phyloP scores from a whole-genome alignment of 1,140 invertebrate genomes.

The Scaptomyza graminum region DNA sequence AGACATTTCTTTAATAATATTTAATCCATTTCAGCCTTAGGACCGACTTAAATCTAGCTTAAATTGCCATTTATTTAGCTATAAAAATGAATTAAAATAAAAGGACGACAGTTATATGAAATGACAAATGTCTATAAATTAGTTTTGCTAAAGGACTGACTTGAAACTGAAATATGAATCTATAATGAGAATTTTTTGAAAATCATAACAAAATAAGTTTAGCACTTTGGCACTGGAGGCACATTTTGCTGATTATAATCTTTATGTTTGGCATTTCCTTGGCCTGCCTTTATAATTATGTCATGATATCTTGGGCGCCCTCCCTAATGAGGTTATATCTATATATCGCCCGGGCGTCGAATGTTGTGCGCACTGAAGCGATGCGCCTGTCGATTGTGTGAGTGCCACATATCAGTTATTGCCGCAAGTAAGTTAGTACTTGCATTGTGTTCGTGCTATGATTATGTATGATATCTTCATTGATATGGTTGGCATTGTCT shows the following conservation, averaged over 20 bases:
- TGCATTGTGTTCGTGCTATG: slow-evolving; percentile 55
- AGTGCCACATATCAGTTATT: slow-evolving; percentile 27
- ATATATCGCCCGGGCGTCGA: slow-evolving; percentile 56
- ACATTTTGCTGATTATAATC: slow-evolving; percentile 30
- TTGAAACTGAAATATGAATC: no score
- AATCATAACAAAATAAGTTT: no score
- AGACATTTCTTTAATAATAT: no score
- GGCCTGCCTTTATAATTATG: not conserved
- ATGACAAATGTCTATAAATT: no score
- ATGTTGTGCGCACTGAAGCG: slow-evolving; percentile 59
- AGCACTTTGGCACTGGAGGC: not conserved
- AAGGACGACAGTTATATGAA: no score
- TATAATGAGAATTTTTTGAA: no score
- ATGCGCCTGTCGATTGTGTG: slow-evolving; percentile 40
- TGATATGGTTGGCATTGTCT: slow-evolving; percentile 77
- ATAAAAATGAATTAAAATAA: no score
- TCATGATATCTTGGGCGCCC: slow-evolving; percentile 32
- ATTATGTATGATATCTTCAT: slow-evolving; percentile 67
- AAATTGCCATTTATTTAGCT: no score
- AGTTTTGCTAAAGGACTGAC: no score
- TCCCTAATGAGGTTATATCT: slow-evolving; percentile 61
- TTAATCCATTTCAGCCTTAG: no score
- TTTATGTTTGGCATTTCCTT: slow-evolving; percentile 26
- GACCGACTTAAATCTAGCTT: no score
- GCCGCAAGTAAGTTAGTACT: slow-evolving; percentile 5